Evolutionary conservation across 1,140 invertebrate species (phyloP).

Genomic region (Littorina saxatilis): DNA sequence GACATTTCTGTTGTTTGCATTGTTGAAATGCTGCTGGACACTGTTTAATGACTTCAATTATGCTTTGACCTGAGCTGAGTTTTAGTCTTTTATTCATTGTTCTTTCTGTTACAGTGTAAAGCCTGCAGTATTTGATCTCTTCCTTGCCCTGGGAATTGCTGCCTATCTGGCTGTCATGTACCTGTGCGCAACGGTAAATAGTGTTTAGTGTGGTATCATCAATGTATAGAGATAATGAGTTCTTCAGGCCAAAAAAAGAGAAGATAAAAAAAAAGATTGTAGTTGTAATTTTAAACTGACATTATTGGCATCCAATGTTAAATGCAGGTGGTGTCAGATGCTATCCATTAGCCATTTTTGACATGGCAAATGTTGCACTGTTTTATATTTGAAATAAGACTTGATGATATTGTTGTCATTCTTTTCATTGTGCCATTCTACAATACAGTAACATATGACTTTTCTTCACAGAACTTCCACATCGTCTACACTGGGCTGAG

Average conservation of each 20-base stretch:
- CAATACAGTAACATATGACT: neutral
- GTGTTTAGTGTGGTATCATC: neutral
- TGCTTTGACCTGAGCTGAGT: too few relatives aligned
- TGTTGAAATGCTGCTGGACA: too few relatives aligned
- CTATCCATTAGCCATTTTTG: neutral
- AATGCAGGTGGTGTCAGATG: neutral
- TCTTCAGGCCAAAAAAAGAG: neutral
- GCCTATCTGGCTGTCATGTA: slow-evolving; percentile 90
- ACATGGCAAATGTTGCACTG: too few relatives aligned
- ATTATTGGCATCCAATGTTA: neutral
- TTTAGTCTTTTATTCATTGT: too few relatives aligned
- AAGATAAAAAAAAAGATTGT: neutral
- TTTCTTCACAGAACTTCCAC: slow-evolving; percentile 54
- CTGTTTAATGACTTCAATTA: too few relatives aligned
- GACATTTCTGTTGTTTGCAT: too few relatives aligned
- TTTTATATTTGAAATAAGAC: neutral
- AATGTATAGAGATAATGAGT: neutral
- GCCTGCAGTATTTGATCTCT: slow-evolving; percentile 97
- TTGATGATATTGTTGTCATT: neutral
- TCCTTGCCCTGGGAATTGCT: slow-evolving; percentile 90
- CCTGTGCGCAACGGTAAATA: slow-evolving; percentile 83
- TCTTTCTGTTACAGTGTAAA: slow-evolving; percentile 85
- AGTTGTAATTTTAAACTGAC: neutral
- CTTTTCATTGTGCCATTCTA: neutral
- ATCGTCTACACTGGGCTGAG: slow-evolving; percentile 52